Evolutionary conservation across 2,888 invertebrate species (phyloP), one percentile per base, ranked within the genome.

Genomic region (Sthenelais limicola): DNA sequence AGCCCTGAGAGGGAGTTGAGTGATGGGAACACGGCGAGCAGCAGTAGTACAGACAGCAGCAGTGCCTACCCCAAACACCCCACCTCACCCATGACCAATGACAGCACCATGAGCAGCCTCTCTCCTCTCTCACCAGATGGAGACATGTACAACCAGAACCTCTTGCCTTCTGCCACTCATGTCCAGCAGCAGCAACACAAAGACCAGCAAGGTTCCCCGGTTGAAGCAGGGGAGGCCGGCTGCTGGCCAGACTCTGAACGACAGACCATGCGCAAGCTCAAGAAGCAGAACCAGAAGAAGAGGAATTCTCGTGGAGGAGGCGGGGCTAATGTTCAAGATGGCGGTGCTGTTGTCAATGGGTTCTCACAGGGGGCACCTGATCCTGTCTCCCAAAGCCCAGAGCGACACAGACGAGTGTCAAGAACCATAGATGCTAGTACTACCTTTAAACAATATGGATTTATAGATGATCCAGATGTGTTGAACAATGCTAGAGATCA

Each of bases 361-460:
- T 3, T 35, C 9, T 15, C 30, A 32, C 21, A 32, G 18, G 47
- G n/a, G 21, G 12, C 33, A 51, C 21, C 32, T n/a, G 21, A 32
- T 18, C 2, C 24, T 38, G 12, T 43, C n/a, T 30, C 24, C 15
- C 32, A 43, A 38, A 71, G 71, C 32, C 71, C 71, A n/a, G 71
- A 71, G 47, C 33, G 32, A 4, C 54, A 52, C n/a, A 18, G 35
- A 26, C 30, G 43, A 9, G 12, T 51, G 28, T 56, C 54, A 33
- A 28, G 51, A 12, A 62, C 33, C n/a, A 18, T 32, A 7, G 58
- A 58, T 26, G 30, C 71, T 7, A 48, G 21, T 12, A 33, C 56
- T 12, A 71, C 71, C 26, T 71, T 56, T 32, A 73, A 73, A 35
- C 69, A 73, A 70, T 73, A 73, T 38, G 73, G 73, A n/a, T 73